Evolutionary conservation across 1,140 invertebrate species (phyloP), one percentile per base, ranked within the genome.

Genomic region (Aphelinus atriplicis): DNA sequence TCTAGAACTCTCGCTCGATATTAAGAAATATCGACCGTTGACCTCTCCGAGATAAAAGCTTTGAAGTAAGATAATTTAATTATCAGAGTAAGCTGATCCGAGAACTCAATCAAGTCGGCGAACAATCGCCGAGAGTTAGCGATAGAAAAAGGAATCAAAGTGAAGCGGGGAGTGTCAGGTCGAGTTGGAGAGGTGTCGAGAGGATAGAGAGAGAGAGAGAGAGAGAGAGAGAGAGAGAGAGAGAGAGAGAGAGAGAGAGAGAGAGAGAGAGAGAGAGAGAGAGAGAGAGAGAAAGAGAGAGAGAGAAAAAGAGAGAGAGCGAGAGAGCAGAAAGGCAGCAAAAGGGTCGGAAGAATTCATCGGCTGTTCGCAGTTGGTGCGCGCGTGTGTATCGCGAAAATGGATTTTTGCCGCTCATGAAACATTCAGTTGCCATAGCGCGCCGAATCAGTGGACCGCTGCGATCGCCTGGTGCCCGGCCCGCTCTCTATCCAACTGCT

Each of bases 351-450:
- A 53, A 9, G 0, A 53, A 53, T 53, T 53, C 9, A 53, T 53
- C 51, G 9, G 9, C 51, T 9, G 26, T 26, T 26, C 26, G 26
- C 26, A 26, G 26, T 26, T 26, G 26, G 26, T 0, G 64, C 51
- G 53, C 26, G 58, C n/a, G 58, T 64, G 46, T 46, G 61, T 48
- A 55, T 77, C 63, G 77, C 43, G 64, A 78, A 79, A 80, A 81
- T 79, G 70, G 75, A 79, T 79, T 80, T 80, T 71, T 69, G 75
- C 45, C 77, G 62, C 69, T 79, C 76, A 75, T 79, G 76, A 80
- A 81, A 80, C 74, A 81, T 79, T 81, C 78, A 81, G 73, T 78
- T 61, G 69, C 43, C 65, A 50, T 63, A 47, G 7, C 57, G 57
- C 7, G 57, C 4, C 7, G 57, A 74, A 68, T 62, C 64, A 62